These are phyloP conservation scores for Oceanodroma leucorhoa DNA, from an alignment of 2,797 vertebrate genomes.

Conservation along the genomic window DNA sequence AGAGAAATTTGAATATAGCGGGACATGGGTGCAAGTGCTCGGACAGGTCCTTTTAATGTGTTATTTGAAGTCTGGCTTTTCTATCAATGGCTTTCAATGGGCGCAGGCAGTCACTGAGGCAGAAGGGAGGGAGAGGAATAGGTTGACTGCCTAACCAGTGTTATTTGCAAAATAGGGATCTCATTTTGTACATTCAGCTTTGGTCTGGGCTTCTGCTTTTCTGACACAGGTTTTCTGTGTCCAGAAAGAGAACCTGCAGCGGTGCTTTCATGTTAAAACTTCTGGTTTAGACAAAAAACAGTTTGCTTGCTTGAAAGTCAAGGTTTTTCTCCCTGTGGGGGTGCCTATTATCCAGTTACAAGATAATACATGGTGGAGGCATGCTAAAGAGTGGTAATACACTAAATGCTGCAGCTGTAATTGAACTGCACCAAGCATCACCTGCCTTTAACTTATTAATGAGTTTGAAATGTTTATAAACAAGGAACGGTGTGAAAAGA, in stretches of 20 bases:
- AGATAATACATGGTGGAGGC: not conserved
- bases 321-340: not conserved
- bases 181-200: not conserved
- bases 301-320: not conserved
- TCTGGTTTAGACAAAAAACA: not conserved
- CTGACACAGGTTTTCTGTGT: not conserved
- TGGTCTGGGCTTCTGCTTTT: not conserved
- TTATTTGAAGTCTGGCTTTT: not conserved
- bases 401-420: conserved; percentile 47
- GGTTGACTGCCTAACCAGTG: fast-evolving
- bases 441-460: conserved; percentile 59
- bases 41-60: not conserved
- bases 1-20: not conserved
- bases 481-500: not conserved
- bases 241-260: not conserved
- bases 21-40: not conserved
- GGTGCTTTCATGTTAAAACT: not conserved
- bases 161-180: not conserved
- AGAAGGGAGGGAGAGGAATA: not conserved
- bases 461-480: conserved; percentile 51
- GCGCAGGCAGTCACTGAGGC: not conserved
- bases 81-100: not conserved
- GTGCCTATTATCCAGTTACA: not conserved
- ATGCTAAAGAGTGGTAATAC: conserved; percentile 1
- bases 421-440: conserved; percentile 17